Base-by-base conservation (phyloP, 2,797 vertebrate species). In the Poecilia velifera region DNA sequence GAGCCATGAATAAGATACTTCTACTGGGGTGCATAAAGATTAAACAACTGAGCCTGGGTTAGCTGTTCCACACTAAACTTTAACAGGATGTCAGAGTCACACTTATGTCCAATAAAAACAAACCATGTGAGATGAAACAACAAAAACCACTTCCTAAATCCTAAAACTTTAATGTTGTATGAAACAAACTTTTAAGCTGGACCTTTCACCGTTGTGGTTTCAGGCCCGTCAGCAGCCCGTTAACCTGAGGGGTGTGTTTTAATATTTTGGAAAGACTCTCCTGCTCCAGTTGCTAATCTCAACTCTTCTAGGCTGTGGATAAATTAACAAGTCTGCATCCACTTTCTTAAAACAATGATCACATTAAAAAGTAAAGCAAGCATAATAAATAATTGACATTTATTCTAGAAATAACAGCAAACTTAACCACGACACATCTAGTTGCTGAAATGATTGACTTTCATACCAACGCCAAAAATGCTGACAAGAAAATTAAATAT, bases 91-190 rank as follows among this genome's bases (percentile, higher is more conserved):
- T 83, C 68, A 72, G 72, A 70, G n/a, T 76, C n/a, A 20, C 51
- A 25, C 6, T 70, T 49, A 45, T 82, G 47, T 22, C 12, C 55
- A 78, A 72, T 9, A 72, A 84, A 81, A 76, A 55, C 18, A 20
- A 84, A 76, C 41, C 34, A 78, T 6, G 13, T 72, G 49, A 84
- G 41, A 4, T 53, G 0, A 83, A 73, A 72, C 53, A 76, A 87
- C 70, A 83, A 55, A 53, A 79, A 36, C 31, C 22, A 81, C 51
- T 87, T 88, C 73, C 71, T 74, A 13, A 86, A 81, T 84, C 72
- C 76, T 18, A 39, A 76, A 76, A 51, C 45, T 31, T 79, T 13
- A 78, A 72, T 64, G 31, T 71, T 41, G 49, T 36, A 55, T 75
- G n/a, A 81, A 64, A 20, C 43, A 49, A 85, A 34, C 18, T 7